Conservation (phyloP, 2,888 invertebrate genomes). For the Sminthurides aquaticus region DNA sequence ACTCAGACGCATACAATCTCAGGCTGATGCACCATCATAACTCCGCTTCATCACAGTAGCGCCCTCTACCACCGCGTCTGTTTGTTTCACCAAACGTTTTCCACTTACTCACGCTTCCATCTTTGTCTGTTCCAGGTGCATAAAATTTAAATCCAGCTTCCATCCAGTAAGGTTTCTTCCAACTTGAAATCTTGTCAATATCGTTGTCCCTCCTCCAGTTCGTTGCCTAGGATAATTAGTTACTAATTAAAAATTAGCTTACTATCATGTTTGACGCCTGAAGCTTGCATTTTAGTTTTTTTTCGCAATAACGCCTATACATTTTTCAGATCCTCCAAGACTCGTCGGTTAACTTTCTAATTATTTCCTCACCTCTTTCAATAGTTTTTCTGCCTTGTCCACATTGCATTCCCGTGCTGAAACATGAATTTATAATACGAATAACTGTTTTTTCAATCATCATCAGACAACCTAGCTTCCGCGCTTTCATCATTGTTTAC, state of each 20-base stretch:
- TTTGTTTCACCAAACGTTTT: background rate
- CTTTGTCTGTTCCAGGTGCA: slow-evolving; percentile 10
- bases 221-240: slow-evolving; percentile 15
- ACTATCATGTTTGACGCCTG: too few species aligned
- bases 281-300: too few species aligned
- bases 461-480: too few species aligned
- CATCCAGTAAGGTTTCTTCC: slow-evolving; percentile 4
- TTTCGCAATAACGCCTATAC: too few species aligned
- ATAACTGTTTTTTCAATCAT: too few species aligned
- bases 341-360: too few species aligned
- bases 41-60: background rate
- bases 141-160: slow-evolving; percentile 2
- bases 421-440: background rate
- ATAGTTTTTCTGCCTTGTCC: slow-evolving; percentile 12
- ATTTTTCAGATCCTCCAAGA: too few species aligned
- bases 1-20: too few species aligned
- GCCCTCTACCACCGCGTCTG: background rate
- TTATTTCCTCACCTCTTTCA: slow-evolving; percentile 8
- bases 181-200: slow-evolving; percentile 10
- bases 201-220: slow-evolving; percentile 10
- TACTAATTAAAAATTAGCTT: too few species aligned
- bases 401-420: slow-evolving; percentile 8
- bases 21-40: too few species aligned
- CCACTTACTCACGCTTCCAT: slow-evolving; percentile 8
- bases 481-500: too few species aligned